Conservation (phyloP, 2,113 vertebrate genomes). For the Melanotaenia duboulayi region DNA sequence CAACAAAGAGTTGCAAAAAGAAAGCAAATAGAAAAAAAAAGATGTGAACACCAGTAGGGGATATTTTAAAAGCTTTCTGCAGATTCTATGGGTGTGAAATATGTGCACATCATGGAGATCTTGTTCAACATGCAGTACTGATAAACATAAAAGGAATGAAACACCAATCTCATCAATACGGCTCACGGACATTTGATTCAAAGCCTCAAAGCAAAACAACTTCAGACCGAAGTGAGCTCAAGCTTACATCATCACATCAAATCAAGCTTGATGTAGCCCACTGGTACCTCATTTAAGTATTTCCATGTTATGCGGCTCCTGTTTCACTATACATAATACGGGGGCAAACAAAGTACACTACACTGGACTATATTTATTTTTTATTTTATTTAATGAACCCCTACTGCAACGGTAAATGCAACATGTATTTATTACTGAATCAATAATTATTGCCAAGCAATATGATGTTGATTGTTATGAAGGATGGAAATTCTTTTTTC, state of each 20-base stretch:
- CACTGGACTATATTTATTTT: no score
- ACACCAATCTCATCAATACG: constrained; percentile 6
- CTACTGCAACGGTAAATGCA: no score
- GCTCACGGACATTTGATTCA: constrained; percentile 4
- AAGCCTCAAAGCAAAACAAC: constrained; percentile 23
- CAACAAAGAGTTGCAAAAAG: not conserved
- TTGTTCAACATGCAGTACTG: not conserved
- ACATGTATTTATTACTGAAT: no score
- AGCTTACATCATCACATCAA: constrained; percentile 10
- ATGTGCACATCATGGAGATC: not conserved
- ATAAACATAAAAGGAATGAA: constrained; percentile 10
- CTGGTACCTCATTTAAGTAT: not conserved
- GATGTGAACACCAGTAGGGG: not conserved
- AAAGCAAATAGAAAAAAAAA: not conserved
- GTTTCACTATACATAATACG: not conserved
- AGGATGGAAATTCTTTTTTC: no score
- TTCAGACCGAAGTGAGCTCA: constrained; percentile 13
- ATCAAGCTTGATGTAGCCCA: not conserved
- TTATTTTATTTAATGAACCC: no score
- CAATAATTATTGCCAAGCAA: no score
- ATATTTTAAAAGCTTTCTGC: not conserved
- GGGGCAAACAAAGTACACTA: not conserved
- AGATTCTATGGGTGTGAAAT: not conserved
- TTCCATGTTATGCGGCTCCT: not conserved
- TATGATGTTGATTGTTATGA: no score